Percentiles rank a stretch among this genome's conserved stretches.
Evolutionary conservation across 2,797 vertebrate genomes (phyloP).

Genomic region (Myotis planiceps): DNA sequence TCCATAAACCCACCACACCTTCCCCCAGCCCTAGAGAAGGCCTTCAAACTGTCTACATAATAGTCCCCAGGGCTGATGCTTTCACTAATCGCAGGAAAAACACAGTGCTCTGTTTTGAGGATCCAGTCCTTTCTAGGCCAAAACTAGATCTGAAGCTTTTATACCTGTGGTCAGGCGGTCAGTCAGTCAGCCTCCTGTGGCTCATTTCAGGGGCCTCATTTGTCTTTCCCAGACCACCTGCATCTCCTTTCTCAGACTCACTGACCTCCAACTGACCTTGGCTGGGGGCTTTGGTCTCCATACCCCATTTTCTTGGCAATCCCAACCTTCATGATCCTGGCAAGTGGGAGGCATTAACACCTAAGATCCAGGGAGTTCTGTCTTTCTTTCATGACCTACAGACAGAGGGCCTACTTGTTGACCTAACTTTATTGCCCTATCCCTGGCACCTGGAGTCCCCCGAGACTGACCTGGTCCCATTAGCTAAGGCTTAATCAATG

Average conservation of each 20-base stretch:
- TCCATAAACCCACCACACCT: neutral
- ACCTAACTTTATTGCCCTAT: conserved; percentile 47
- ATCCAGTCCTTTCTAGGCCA: neutral
- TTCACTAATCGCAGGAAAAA: neutral
- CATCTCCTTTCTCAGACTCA: conserved; percentile 42
- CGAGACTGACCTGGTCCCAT: conserved; percentile 74
- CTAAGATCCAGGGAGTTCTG: conserved; percentile 66
- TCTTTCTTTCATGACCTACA: conserved; percentile 68
- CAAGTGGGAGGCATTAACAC: conserved; percentile 42
- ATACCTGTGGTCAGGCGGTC: neutral
- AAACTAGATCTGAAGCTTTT: neutral
- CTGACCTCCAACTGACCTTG: neutral
- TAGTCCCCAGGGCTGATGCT: neutral
- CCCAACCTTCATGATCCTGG: neutral
- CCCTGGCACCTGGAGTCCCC: conserved; percentile 83
- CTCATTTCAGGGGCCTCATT: neutral
- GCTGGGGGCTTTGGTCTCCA: conserved; percentile 48
- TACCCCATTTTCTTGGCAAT: conserved; percentile 65
- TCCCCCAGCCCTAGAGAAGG: neutral
- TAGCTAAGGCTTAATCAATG: conserved; percentile 80
- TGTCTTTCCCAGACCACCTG: neutral
- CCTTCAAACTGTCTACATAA: neutral
- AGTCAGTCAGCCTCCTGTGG: neutral
- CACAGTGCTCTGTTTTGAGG: neutral
- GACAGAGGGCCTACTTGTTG: conserved; percentile 55